These are phyloP conservation scores for Argyrosomus japonicus DNA, from an alignment of 2,113 vertebrate genomes.

Conservation along the genomic window DNA sequence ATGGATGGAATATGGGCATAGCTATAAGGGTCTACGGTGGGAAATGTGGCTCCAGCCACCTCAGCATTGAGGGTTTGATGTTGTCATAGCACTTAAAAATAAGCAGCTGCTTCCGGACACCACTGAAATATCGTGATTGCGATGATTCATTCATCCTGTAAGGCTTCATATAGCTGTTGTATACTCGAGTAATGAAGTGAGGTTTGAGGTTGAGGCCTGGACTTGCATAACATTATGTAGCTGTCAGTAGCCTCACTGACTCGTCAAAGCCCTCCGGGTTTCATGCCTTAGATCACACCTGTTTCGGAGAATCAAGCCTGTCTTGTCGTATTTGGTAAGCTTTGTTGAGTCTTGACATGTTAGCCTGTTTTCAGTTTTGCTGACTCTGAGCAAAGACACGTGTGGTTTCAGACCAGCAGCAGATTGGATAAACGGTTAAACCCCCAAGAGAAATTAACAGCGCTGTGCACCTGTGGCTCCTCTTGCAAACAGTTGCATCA, in stretches of 20 bases:
- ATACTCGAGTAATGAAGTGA: background rate
- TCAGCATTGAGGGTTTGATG: background rate
- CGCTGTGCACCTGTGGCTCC: constrained; percentile 68
- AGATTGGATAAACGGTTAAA: constrained; percentile 37
- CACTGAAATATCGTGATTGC: background rate
- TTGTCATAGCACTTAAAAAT: background rate
- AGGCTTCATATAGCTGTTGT: background rate
- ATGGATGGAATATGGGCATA: background rate
- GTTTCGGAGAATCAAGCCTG: background rate
- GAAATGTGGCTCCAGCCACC: background rate
- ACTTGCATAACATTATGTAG: background rate
- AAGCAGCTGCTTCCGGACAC: background rate
- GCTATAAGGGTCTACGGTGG: background rate
- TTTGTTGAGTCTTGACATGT: background rate
- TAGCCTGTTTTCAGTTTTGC: constrained; percentile 29
- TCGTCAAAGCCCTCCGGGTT: background rate
- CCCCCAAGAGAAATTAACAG: constrained; percentile 61
- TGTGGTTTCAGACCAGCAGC: constrained; percentile 49
- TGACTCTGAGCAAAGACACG: constrained; percentile 14
- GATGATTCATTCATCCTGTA: background rate
- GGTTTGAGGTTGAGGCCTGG: background rate
- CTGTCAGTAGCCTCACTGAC: constrained; percentile 12
- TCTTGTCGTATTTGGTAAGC: background rate
- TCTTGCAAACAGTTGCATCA: constrained; percentile 70
- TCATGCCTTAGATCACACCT: background rate